phyloP scores from a whole-genome alignment of 2,888 invertebrate genomes.

The Oconnorella tubifera region DNA sequence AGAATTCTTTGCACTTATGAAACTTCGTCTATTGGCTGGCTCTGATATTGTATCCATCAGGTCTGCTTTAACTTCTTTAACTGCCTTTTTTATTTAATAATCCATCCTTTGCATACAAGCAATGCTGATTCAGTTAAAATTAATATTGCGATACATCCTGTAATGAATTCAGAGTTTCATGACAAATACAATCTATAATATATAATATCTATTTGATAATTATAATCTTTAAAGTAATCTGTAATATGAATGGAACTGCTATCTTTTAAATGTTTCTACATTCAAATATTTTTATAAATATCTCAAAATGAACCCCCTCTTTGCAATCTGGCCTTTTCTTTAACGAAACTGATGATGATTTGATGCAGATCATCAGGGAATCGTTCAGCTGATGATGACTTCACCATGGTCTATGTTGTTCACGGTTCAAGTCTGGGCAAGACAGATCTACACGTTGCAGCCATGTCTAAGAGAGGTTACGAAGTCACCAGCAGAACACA shows the following conservation, averaged over 20 bases:
- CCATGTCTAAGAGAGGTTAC: slow-evolving; percentile 41
- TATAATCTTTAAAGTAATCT: no score
- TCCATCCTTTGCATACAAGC: no score
- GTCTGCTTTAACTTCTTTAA: slow-evolving; percentile 34
- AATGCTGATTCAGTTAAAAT: no score
- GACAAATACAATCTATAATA: no score
- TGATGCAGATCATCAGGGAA: slow-evolving; percentile 12
- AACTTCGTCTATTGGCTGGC: slow-evolving; percentile 48
- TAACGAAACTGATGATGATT: slow-evolving; percentile 1
- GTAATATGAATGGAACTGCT: no score
- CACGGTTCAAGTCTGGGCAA: slow-evolving; percentile 49
- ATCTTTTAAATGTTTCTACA: no score
- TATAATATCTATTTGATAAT: no score
- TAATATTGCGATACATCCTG: no score
- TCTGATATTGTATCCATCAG: slow-evolving; percentile 53
- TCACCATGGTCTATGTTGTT: slow-evolving; percentile 46
- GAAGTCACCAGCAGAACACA: slow-evolving; percentile 44
- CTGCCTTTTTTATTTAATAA: not conserved
- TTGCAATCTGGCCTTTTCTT: no score
- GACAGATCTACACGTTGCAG: slow-evolving; percentile 47
- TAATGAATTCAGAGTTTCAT: no score
- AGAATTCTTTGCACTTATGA: slow-evolving; percentile 55
- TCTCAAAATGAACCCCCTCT: no score
- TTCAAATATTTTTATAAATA: no score
- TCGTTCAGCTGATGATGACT: slow-evolving; percentile 33